Evolutionary conservation across 2,888 invertebrate species (phyloP).

Genomic region (Julus scanicus): DNA sequence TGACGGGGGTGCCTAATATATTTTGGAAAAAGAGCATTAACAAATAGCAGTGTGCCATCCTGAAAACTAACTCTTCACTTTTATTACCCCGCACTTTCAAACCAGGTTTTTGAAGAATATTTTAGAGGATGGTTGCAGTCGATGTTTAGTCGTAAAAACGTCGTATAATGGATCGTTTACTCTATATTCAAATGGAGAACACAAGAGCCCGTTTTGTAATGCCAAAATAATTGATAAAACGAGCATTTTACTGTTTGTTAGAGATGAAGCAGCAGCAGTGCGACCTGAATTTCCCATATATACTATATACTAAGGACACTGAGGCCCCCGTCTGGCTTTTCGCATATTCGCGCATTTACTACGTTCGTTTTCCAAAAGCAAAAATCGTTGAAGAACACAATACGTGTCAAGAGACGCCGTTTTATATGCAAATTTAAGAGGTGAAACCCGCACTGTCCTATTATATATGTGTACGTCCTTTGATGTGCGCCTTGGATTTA

Average conservation of each 20-base stretch:
- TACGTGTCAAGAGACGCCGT: not conserved
- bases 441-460: not conserved
- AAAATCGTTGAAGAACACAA: not conserved
- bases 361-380: not conserved
- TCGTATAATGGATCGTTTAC: not conserved
- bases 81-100: not conserved
- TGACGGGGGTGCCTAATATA: not conserved
- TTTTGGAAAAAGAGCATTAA: not conserved
- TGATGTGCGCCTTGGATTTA: not conserved
- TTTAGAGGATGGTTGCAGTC: not conserved
- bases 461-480: not conserved
- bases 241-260: not conserved
- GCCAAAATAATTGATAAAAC: not conserved
- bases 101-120: not conserved
- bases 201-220: not conserved
- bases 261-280: not conserved
- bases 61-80: not conserved
- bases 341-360: not conserved
- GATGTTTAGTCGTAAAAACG: not conserved
- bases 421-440: constrained; percentile 1
- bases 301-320: not conserved
- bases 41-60: not conserved
- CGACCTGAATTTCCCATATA: not conserved
- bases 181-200: not conserved
- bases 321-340: not conserved